Evolutionary conservation across 1,140 invertebrate genomes (phyloP), one percentile per base, ranked within the genome.

Genomic region (Planococcus citri): DNA sequence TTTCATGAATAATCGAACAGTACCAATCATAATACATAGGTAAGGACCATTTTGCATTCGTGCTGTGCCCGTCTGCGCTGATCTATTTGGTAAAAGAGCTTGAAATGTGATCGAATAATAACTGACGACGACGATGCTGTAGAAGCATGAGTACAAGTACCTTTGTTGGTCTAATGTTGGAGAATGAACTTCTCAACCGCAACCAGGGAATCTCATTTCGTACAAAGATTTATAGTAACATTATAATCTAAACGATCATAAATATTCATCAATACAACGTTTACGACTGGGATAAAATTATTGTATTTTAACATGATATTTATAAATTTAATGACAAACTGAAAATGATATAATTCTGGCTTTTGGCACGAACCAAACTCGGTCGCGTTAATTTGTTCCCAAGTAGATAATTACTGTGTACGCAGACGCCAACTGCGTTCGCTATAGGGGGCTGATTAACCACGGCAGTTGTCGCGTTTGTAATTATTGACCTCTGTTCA

Each of bases 341-440:
- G 12, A 14, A 20, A 51, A 51, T 51, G 41, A 51, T 51, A 51
- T 51, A 51, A 51, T 51, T 51, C 41, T 20, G 41, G 41, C 41
- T 51, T 51, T 51, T 51, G 41, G 41, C 41, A 51, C 41, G 41
- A 51, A 51, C 41, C 41, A 51, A 33, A 51, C 41, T 51, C 17
- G 41, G n/a, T 51, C 41, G 41, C 41, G 41, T 51, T 51, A 51
- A 51, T 51, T 51, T 51, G 41, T 51, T 51, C 41, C 41, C 41
- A 20, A 51, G 41, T 17, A 51, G 12, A 51, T 51, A 51, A 51
- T 51, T 51, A 51, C 41, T 51, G 41, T 51, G 41, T 51, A 51
- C 41, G 41, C 41, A 51, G 41, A 51, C 41, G 41, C 41, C 41
- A 20, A 51, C 41, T 51, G 41, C 41, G 41, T 51, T 51, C 41